Evolutionary conservation across 2,888 invertebrate genomes (phyloP).

Genomic region (Sesamia inferens): DNA sequence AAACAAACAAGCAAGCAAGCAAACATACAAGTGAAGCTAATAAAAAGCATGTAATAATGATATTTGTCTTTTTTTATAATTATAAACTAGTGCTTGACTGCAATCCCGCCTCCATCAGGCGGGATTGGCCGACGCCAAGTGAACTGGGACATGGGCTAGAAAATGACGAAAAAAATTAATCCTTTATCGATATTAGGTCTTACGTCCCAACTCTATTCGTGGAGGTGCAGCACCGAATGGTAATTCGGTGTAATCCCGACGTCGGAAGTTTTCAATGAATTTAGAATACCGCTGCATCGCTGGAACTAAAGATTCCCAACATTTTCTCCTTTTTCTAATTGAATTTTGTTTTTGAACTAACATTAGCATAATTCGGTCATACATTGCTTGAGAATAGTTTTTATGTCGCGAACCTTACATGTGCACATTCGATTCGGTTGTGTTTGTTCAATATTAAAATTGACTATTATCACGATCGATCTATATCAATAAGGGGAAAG

Average conservation of each 20-base stretch:
- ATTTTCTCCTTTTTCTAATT: slow-evolving; percentile 56
- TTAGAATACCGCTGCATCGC: slow-evolving; percentile 71
- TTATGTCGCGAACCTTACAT: background rate
- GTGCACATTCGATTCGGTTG: background rate
- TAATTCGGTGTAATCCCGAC: slow-evolving; percentile 75
- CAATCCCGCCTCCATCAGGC: no score
- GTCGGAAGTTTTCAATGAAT: slow-evolving; percentile 79
- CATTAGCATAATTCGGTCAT: background rate
- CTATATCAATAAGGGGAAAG: no score
- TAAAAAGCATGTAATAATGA: no score
- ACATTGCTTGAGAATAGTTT: background rate
- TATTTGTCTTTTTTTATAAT: no score
- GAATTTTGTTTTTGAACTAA: slow-evolving; percentile 45
- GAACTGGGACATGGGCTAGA: no score
- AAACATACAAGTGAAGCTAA: no score
- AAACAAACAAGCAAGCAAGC: no score
- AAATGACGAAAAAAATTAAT: background rate
- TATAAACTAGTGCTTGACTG: no score
- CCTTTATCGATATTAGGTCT: slow-evolving; percentile 51
- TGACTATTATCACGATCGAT: no score
- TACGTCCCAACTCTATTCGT: slow-evolving; percentile 57
- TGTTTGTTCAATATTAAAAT: no score
- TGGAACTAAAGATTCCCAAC: slow-evolving; percentile 59
- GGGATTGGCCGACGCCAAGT: no score
- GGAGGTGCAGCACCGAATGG: slow-evolving; percentile 73